Evolutionary conservation across 2,888 invertebrate species (phyloP), one percentile per base, ranked within the genome.

Genomic region (Hirtodrosophila cameraria): DNA sequence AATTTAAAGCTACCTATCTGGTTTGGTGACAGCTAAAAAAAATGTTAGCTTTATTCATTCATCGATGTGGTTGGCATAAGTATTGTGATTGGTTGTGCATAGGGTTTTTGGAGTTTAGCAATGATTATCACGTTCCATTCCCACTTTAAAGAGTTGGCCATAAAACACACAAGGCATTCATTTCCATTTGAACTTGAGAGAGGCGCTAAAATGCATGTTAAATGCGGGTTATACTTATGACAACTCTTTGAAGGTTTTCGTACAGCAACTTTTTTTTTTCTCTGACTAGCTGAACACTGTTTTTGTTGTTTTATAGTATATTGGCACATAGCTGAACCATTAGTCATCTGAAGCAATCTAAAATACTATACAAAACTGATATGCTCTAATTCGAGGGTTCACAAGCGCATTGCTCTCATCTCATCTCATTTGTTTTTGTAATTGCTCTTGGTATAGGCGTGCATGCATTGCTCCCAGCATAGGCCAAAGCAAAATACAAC

Each of bases 91-190:
- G 38, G 45, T 13, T 54, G 33, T n/a, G 15, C 12, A 18, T 39
- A 48, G 65, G 66, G 39, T 38, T 39, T 72, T 25, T n/a, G n/a
- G 39, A 39, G 41, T 55, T 81, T 81, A 60, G 61, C 67, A 67
- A 82, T 81, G 67, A 52, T 72, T 67, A 85, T 76, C 85, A 79
- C 82, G 82, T 84, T 60, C 36, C 82, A 79, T 84, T 60, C 36
- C 48, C 48, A 65, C 71, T 71, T 50, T 48, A 68, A 70, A 63
- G 60, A 59, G 33, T 58, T 55, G 54, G 46, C 59, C 38, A 68
- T 71, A 50, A 76, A 80, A 65, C 42, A 65, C 46, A 50, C 41
- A 49, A 35, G 43, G 52, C 45, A 54, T 46, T 65, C 45, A 80
- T 80, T 81, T 70, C 65, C 66, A 85, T 67, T 76, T 75, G 79